phyloP scores from a whole-genome alignment of 2,797 vertebrate genomes.

The Gouania willdenowi region DNA sequence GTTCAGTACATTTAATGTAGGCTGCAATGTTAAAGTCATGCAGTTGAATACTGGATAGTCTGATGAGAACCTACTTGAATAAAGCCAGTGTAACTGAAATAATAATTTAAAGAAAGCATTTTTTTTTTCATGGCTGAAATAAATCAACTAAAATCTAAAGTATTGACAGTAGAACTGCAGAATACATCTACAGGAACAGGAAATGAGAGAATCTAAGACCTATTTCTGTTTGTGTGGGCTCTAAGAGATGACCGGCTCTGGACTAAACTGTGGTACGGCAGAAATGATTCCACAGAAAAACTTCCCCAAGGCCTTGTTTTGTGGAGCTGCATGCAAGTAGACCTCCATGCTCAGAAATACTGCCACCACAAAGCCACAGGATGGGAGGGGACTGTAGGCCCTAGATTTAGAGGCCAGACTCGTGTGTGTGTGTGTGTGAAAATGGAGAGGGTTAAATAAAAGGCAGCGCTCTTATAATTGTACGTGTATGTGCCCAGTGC shows the following conservation, averaged over 20 bases:
- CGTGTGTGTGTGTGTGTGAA: slow-evolving; percentile 60
- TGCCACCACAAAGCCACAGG: slow-evolving; percentile 61
- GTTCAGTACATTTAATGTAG: slow-evolving; percentile 24
- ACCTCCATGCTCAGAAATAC: slow-evolving; percentile 60
- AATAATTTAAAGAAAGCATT: no score
- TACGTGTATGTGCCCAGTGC: slow-evolving; percentile 60
- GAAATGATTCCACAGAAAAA: slow-evolving; percentile 46
- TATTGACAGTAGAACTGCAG: slow-evolving; percentile 19
- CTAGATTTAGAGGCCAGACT: slow-evolving; percentile 52
- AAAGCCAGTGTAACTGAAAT: slow-evolving; percentile 23
- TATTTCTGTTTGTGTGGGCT: slow-evolving; percentile 62
- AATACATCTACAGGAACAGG: slow-evolving; percentile 6
- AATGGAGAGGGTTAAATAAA: slow-evolving; percentile 67
- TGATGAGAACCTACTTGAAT: slow-evolving; percentile 8
- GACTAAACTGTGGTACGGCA: slow-evolving; percentile 61
- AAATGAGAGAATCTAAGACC: slow-evolving; percentile 30
- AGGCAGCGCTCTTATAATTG: slow-evolving; percentile 68
- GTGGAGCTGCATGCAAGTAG: slow-evolving; percentile 41
- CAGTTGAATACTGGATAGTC: slow-evolving; percentile 17
- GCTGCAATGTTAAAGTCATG: slow-evolving; percentile 4
- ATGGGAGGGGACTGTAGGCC: slow-evolving; percentile 56
- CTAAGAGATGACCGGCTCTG: slow-evolving; percentile 33
- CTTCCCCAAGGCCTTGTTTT: slow-evolving; percentile 38
- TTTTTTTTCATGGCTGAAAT: no score
- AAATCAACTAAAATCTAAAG: slow-evolving; percentile 7